Evolutionary conservation across 2,113 vertebrate species (phyloP).

Genomic region (Corvus hawaiiensis): DNA sequence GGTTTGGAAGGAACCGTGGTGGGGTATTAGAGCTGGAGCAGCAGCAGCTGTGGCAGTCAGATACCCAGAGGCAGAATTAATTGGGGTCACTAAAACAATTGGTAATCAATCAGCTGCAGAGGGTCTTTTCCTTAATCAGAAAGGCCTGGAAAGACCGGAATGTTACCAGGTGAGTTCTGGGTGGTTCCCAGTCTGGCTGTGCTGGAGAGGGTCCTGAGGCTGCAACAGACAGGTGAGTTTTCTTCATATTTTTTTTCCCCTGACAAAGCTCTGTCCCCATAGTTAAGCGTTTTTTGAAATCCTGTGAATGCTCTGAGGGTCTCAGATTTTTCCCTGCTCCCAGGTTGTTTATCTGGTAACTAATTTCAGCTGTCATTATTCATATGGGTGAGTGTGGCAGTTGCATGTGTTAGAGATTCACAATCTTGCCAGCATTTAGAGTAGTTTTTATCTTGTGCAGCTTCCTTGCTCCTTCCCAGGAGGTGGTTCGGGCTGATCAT

Average conservation of each 20-base stretch:
- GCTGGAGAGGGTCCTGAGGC: background rate
- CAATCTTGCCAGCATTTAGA: background rate
- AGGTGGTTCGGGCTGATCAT: background rate
- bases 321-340: background rate
- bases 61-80: background rate
- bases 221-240: background rate
- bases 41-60: background rate
- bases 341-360: background rate
- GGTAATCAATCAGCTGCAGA: background rate
- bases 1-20: background rate
- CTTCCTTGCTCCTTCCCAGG: background rate
- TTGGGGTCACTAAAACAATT: background rate
- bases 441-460: fast-evolving
- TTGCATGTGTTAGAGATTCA: background rate
- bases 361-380: fast-evolving
- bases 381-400: fast-evolving
- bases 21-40: background rate
- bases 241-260: fast-evolving
- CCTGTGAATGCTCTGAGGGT: background rate
- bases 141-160: background rate
- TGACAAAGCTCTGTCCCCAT: fast-evolving
- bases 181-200: background rate
- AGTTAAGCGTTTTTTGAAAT: background rate
- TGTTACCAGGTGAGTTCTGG: background rate
- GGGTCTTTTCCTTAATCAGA: background rate